Evolutionary conservation across 2,797 vertebrate species (phyloP), one percentile per base, ranked within the genome.

Genomic region (Melanotaenia trifasciata): DNA sequence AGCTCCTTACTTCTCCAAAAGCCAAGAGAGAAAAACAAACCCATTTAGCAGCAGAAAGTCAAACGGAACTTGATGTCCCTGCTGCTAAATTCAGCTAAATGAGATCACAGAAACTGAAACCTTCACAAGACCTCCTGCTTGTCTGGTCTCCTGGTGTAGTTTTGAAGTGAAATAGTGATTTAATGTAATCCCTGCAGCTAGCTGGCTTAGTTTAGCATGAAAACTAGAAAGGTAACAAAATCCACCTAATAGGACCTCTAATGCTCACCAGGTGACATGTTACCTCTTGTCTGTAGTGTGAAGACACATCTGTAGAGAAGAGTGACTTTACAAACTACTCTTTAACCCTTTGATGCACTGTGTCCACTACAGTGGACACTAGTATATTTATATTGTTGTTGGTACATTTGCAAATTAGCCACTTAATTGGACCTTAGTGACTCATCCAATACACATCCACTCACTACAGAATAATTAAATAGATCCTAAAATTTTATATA

Each of bases 1-100:
- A 92, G 80, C 84, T 95, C 94, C 92, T 78, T 79, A 92, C 88
- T 84, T 75, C 75, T 78, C 64, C 36, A 58, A 45, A n/a, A 50
- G 12, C 66, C 65, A 30, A 14, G 1, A 53, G 43, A 58, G 47
- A 28, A 68, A 72, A 64, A 28, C 43, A 22, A 71, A 60, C n/a
- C 40, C 63, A 12, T 74, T 76, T 51, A 67, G 67, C 32, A 67
- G 32, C 50, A 74, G 22, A 70, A 54, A 73, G 32, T 63, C 56
- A 68, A 58, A 58, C 43, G 43, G 72, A 72, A 77, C 35, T 43
- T 38, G 1, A 30, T 20, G 33, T 20, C 5, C 16, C 13, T 14
- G 5, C 53, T 26, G 40, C 40, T 62, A 28, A 64, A 80, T 36
- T n/a, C 18, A 35, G 36, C 43, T 20, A 61, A 73, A 40, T 10